phyloP scores from a whole-genome alignment of 2,113 vertebrate species.

The Seriola dumerili region DNA sequence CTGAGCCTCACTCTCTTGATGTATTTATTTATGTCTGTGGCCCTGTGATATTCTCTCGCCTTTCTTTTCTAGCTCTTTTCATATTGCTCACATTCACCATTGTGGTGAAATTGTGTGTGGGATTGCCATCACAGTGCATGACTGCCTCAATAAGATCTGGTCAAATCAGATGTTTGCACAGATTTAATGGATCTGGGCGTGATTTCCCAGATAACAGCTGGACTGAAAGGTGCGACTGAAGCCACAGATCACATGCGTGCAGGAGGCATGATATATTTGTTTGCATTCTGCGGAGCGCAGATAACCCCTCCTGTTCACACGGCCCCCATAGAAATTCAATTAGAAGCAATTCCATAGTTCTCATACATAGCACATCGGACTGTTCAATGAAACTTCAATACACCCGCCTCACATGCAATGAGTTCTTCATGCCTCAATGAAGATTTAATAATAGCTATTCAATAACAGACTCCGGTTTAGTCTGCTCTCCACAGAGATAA shows the following conservation, averaged over 20 bases:
- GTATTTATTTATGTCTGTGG: neutral
- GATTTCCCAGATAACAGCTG: slow-evolving; percentile 17
- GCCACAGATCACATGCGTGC: slow-evolving; percentile 34
- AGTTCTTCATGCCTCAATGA: slow-evolving; percentile 66
- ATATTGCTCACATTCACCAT: neutral
- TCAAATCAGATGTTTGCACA: neutral
- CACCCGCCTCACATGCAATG: slow-evolving; percentile 35
- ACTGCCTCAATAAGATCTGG: slow-evolving; percentile 4
- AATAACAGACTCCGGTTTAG: slow-evolving; percentile 49
- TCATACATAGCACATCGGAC: slow-evolving; percentile 39
- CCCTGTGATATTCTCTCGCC: neutral
- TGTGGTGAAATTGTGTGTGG: neutral
- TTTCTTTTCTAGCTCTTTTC: neutral
- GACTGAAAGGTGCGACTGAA: neutral
- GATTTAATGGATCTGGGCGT: slow-evolving; percentile 5
- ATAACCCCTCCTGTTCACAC: slow-evolving; percentile 33
- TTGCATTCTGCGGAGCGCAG: slow-evolving; percentile 45
- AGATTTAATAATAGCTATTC: slow-evolving; percentile 67
- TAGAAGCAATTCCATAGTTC: slow-evolving; percentile 59
- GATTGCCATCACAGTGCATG: neutral
- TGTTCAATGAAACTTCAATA: slow-evolving; percentile 67
- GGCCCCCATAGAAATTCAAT: slow-evolving; percentile 65
- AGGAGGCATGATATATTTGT: slow-evolving; percentile 39
- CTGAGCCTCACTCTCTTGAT: neutral
- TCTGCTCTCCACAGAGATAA: slow-evolving; percentile 32